These are phyloP conservation scores for Drosophila incognita DNA, from an alignment of 2,888 invertebrate species.

Conservation along the genomic window DNA sequence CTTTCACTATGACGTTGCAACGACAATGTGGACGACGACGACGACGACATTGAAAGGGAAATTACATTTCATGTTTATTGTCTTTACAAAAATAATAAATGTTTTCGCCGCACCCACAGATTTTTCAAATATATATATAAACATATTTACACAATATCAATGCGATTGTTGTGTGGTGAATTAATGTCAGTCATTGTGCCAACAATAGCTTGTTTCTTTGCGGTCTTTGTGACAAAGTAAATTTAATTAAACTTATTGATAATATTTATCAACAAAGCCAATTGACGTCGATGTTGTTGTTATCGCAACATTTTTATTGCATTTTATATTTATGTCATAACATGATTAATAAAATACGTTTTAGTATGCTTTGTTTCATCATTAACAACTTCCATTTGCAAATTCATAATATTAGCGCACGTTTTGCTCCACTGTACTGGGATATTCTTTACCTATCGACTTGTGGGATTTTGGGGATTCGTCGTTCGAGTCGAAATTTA, in stretches of 20 bases:
- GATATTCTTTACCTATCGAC: conserved; percentile 11
- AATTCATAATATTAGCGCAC: neutral
- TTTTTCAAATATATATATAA: conserved; percentile 1
- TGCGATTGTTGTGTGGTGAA: conserved; percentile 1
- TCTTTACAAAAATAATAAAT: conserved; percentile 69
- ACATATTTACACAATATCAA: conserved; percentile 1
- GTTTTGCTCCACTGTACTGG: conserved; percentile 33
- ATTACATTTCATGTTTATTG: conserved; percentile 79
- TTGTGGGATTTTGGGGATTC: conserved; percentile 1
- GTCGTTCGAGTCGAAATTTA: conserved; percentile 62
- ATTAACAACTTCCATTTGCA: neutral
- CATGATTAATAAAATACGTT: neutral
- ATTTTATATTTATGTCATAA: neutral
- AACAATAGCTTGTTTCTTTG: conserved; percentile 1
- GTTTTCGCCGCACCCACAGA: conserved; percentile 47
- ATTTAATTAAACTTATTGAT: neutral
- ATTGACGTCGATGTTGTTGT: neutral
- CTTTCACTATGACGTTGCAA: conserved; percentile 41
- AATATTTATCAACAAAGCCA: neutral
- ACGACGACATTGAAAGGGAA: conserved; percentile 77
- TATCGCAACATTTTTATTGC: neutral
- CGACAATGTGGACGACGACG: conserved; percentile 20
- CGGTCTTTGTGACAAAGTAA: conserved; percentile 1
- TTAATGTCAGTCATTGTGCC: conserved; percentile 4
- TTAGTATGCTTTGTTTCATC: neutral